Evolutionary conservation across 2,113 vertebrate species (phyloP).

Genomic region (Zingel zingel): DNA sequence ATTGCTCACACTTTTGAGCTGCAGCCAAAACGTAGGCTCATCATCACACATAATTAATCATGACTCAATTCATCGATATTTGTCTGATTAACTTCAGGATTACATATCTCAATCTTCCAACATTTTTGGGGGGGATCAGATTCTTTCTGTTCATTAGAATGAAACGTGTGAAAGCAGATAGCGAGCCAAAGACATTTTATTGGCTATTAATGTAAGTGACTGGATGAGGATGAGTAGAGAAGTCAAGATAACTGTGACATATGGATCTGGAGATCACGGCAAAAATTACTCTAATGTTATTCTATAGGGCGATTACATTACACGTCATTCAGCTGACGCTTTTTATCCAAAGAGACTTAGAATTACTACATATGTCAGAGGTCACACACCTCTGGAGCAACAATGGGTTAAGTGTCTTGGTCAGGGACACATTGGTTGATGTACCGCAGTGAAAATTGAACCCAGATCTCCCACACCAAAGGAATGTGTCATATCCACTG

Average conservation of each 20-base stretch:
- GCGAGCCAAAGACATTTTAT: constrained; percentile 28
- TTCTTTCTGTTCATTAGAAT: constrained; percentile 49
- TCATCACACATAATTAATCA: constrained; percentile 20
- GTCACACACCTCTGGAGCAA: too few species aligned
- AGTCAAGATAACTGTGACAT: constrained; percentile 54
- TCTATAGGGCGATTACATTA: constrained; percentile 1
- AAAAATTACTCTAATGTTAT: constrained; percentile 51
- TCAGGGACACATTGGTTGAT: too few species aligned
- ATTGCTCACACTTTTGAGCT: constrained; percentile 19
- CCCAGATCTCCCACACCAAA: too few species aligned
- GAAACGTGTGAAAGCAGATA: constrained; percentile 42
- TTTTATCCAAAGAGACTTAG: too few species aligned
- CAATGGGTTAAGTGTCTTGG: too few species aligned
- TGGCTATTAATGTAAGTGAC: constrained; percentile 28
- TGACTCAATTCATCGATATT: constrained; percentile 24
- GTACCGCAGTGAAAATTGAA: too few species aligned
- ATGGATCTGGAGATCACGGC: constrained; percentile 62
- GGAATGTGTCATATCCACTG: too few species aligned
- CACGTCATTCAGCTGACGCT: too few species aligned
- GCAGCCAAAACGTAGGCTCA: constrained; percentile 20
- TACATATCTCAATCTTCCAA: constrained; percentile 38
- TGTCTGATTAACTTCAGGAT: constrained; percentile 37
- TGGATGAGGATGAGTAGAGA: constrained; percentile 35
- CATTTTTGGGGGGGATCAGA: constrained; percentile 4
- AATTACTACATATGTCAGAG: too few species aligned